phyloP scores from a whole-genome alignment of 1,140 invertebrate species.

The Zaprionus nigranus region DNA sequence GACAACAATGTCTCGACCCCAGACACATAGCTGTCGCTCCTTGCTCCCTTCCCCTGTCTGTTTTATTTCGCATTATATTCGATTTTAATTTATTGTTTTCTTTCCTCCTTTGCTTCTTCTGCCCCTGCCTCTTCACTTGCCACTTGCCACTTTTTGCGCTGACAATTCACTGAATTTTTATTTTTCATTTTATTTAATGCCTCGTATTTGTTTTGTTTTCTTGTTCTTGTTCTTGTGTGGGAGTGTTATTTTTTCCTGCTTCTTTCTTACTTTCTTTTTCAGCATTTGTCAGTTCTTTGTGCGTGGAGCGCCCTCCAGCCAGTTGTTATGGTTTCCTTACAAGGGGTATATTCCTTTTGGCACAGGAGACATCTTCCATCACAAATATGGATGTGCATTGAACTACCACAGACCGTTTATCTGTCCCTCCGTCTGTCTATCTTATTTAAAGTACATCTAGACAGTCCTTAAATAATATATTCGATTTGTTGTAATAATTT shows the following conservation, averaged over 20 bases:
- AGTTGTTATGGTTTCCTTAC: not conserved
- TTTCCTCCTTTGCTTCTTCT: conserved; percentile 5
- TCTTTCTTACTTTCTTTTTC: conserved; percentile 2
- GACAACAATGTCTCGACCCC: conserved; percentile 16
- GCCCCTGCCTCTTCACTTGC: conserved; percentile 13
- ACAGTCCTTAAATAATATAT: too few species aligned
- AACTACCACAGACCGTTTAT: too few species aligned
- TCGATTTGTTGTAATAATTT: too few species aligned
- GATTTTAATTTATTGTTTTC: conserved; percentile 47
- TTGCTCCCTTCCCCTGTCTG: not conserved
- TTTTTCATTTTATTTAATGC: conserved; percentile 37
- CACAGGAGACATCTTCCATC: too few species aligned
- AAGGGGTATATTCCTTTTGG: not conserved
- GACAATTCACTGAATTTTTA: conserved; percentile 42
- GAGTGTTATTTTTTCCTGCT: conserved; percentile 13
- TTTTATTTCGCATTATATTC: conserved; percentile 37
- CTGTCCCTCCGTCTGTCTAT: too few species aligned
- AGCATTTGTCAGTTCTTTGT: conserved; percentile 42
- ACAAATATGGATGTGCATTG: too few species aligned
- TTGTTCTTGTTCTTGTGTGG: conserved; percentile 9
- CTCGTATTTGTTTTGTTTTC: conserved; percentile 21
- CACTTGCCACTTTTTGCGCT: conserved; percentile 5
- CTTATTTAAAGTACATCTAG: too few species aligned
- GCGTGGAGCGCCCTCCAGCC: not conserved
- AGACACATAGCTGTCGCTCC: conserved; percentile 15